Evolutionary conservation across 2,113 vertebrate genomes (phyloP), one percentile per base, ranked within the genome.

Genomic region (Marcusenius ussheri): DNA sequence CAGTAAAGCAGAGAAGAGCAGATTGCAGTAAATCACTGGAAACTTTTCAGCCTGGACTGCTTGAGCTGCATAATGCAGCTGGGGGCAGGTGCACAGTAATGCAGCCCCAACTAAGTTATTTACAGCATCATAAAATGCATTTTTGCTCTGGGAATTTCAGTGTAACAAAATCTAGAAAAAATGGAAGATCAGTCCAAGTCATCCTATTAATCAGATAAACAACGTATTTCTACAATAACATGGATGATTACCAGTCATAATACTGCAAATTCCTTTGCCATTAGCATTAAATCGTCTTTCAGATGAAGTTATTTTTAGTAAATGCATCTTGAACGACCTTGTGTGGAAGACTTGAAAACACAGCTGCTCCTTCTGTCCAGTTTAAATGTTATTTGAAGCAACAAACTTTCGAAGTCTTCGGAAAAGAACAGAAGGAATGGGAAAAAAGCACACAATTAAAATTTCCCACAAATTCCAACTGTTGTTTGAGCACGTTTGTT

Each of bases 381-480:
- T 92, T 93, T 91, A 96, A 95, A 89, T 95, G 94, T 95, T 95
- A 95, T 96, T 93, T 89, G 74, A 84, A 84, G 94, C 94, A 96
- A 97, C 94, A 95, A 97, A 96, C 94, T 97, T 97, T 95, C 93
- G 93, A 89, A 89, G 89, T n/a, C 6, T 83, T 74, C 39, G n/a
- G 50, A 62, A 46, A 84, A 89, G 80, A 94, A 96, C 97, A 93
- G 95, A 96, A 94, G 94, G 96, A 95, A 95, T 93, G 93, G 45
- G 93, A 70, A 88, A 92, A 92, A 93, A 94, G 92, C 91, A 93
- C 93, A 96, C 96, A 97, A 96, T 97, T 95, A 96, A 96, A 95
- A 97, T 97, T 98, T 96, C 96, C 96, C 96, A 97, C 95, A 97
- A 97, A 95, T 95, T 95, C 94, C 95, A 90, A 93, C 94, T 94